Percentiles rank a stretch among this genome's conserved stretches.
phyloP scores from a whole-genome alignment of 2,888 invertebrate species.

The Lumbricus terrestris region DNA sequence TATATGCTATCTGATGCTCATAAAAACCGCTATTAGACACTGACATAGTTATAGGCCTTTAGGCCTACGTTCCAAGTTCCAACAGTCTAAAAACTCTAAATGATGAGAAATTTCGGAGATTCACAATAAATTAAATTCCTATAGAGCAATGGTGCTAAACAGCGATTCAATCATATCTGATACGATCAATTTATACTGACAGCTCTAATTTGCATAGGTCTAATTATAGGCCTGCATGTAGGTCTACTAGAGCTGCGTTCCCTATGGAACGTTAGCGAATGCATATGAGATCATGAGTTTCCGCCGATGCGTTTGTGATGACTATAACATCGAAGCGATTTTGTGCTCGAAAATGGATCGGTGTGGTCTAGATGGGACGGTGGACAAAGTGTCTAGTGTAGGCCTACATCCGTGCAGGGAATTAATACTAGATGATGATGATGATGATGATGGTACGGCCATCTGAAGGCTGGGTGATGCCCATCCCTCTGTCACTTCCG shows the following conservation, averaged over 20 bases:
- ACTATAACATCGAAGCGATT: background rate
- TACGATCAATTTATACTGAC: too few species aligned
- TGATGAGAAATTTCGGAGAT: too few species aligned
- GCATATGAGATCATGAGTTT: background rate
- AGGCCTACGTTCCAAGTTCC: too few species aligned
- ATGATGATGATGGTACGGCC: background rate
- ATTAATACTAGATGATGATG: background rate
- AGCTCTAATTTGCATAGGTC: too few species aligned
- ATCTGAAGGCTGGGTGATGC: background rate
- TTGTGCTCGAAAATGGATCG: background rate
- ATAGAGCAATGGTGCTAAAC: background rate
- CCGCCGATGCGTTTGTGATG: background rate
- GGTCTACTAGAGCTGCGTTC: too few species aligned
- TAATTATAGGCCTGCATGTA: too few species aligned
- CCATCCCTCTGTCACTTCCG: background rate
- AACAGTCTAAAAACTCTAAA: too few species aligned
- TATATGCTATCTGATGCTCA: too few species aligned
- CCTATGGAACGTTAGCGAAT: too few species aligned
- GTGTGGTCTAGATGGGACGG: background rate
- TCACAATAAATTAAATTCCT: background rate
- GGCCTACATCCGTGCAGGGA: background rate
- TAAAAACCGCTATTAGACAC: too few species aligned
- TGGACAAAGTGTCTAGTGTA: background rate
- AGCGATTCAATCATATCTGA: too few species aligned
- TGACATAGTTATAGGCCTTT: too few species aligned